phyloP scores from a whole-genome alignment of 2,797 vertebrate species.

The Poecilia wingei region DNA sequence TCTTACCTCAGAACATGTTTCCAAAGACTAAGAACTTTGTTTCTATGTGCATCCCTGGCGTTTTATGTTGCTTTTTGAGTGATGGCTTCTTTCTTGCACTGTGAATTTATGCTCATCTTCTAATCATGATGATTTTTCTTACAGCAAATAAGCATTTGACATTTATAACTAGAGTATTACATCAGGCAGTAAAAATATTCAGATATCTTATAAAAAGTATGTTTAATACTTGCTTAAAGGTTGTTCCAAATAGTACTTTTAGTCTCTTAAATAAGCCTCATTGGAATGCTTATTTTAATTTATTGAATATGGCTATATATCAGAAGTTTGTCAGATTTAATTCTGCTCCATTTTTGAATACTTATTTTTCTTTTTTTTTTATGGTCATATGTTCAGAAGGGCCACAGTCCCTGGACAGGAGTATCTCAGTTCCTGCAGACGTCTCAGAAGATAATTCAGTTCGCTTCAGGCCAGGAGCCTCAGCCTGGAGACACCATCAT shows the following conservation, averaged over 20 bases:
- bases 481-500: conserved; percentile 93
- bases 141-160: not conserved
- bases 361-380: conserved; percentile 31
- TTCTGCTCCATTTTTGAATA: not conserved
- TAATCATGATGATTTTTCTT: not conserved
- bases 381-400: conserved; percentile 82
- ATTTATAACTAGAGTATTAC: not conserved
- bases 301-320: not conserved
- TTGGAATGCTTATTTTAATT: not conserved
- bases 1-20: not conserved
- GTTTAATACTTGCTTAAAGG: not conserved
- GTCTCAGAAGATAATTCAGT: conserved; percentile 98
- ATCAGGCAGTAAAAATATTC: not conserved
- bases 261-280: not conserved
- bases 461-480: conserved; percentile 95
- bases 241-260: not conserved
- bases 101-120: not conserved
- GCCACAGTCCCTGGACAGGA: conserved; percentile 93
- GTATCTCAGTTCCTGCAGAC: conserved; percentile 98
- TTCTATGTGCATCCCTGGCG: not conserved
- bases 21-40: not conserved
- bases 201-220: not conserved
- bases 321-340: not conserved
- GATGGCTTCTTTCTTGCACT: not conserved
- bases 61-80: not conserved